These are phyloP conservation scores for Zaprionus ghesquierei DNA, from an alignment of 1,140 invertebrate genomes.

Conservation along the genomic window DNA sequence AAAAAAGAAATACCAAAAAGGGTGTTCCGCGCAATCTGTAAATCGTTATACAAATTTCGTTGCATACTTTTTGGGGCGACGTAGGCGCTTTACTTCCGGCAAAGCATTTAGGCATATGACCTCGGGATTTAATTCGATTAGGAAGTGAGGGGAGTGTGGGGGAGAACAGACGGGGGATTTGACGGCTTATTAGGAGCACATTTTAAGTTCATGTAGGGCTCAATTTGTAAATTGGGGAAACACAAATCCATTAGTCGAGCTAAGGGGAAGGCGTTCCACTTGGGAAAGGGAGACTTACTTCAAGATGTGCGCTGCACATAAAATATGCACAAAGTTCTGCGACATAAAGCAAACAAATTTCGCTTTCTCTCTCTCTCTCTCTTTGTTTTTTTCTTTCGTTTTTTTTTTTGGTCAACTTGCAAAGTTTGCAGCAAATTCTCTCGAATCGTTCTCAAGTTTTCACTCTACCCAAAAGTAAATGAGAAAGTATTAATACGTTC, in stretches of 20 bases:
- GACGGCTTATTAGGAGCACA: constrained; percentile 49
- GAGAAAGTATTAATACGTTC: constrained; percentile 77
- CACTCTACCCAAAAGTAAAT: constrained; percentile 54
- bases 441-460: constrained; percentile 9
- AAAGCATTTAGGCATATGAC: constrained; percentile 1
- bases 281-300: background rate
- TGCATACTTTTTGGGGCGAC: constrained; percentile 18
- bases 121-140: constrained; percentile 42
- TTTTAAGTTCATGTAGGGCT: constrained; percentile 45
- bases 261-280: background rate
- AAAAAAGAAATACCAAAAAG: background rate
- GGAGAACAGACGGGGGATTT: background rate
- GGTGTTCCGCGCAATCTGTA: constrained; percentile 6
- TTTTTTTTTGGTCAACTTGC: constrained; percentile 52
- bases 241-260: constrained; percentile 61
- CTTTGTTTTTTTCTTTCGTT: background rate
- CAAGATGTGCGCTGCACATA: constrained; percentile 40
- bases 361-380: too few species aligned
- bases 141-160: background rate
- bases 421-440: constrained; percentile 49
- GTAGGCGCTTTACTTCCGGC: background rate
- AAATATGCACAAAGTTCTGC: constrained; percentile 65
- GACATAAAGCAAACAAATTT: constrained; percentile 33
- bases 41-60: constrained; percentile 25
- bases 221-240: constrained; percentile 47